Base-by-base conservation (phyloP, 2,888 invertebrate genomes). In the Yponomeuta sedellus region DNA sequence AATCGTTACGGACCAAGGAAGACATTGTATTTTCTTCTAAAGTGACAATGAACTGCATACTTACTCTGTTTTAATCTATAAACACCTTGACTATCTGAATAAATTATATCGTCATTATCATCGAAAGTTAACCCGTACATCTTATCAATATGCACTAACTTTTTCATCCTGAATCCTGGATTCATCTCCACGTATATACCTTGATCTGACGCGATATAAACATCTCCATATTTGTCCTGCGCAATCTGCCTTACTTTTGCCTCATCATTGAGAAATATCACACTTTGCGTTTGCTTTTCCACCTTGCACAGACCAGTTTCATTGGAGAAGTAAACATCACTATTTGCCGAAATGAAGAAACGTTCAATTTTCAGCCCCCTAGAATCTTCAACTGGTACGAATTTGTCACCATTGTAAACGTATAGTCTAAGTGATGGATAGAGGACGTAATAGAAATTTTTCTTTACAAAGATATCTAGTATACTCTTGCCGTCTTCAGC, bases 281-380 rank as follows among this genome's bases (percentile, higher is more conserved):
- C 69, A 0, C 81, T 71, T 0, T 73, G 69, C 28, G 69, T 77
- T 0, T 67, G 71, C 11, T 71, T 79, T 25, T 82, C 83, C 1
- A 88, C 77, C 78, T 86, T 87, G 63, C 80, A 88, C n/a, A 88
- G 68, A 0, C 88, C 89, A 0, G 89, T 88, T 74, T 81, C 83
- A 59, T 89, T 89, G 0, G 83, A 77, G 57, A 80, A 87, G 64
- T 87, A 89, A 34, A 88, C 74, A 57, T 85, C 82, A 1, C 73
- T 72, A 0, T 74, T 70, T 72, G 78, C 85, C 0, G 86, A 81
- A 3, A 86, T 77, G 20, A 79, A 85, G 67, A 89, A 89, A 64
- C 78, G 71, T 61, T 88, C 87, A 0, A 89, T 70, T 71, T 89
- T 87, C 16, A 85, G 80, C 39, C 78, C 69, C 0, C 69, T 59